Base-by-base conservation (phyloP, 2,888 invertebrate species). In the Dendrolimus houi region DNA sequence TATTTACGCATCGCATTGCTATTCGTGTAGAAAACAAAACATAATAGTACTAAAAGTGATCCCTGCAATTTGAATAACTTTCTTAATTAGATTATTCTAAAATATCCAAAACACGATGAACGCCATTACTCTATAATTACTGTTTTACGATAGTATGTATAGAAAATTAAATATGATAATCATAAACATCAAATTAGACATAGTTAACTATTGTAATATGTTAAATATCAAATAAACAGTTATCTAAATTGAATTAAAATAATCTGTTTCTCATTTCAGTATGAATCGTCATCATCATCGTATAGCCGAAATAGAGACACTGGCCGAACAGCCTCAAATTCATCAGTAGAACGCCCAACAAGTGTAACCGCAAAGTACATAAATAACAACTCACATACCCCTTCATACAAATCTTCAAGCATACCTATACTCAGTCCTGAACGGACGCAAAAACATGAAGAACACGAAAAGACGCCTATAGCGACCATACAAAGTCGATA, bases 361-460 rank as follows among this genome's bases (percentile, higher is more conserved):
- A 69, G 85, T 53, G 88, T 90, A 59, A 89, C 89, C 57, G 87
- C 89, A 52, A 90, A 89, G 67, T 90, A 90, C 62, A 79, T 84
- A 55, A 83, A 72, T 59, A 77, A 81, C 12, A 47, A 47, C 12
- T 47, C 47, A 9, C 47, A 47, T 12, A 83, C 87, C 13, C 82
- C 87, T 6, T 79, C 87, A 9, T 87, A 84, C 64, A 90, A 89
- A 62, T 81, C 87, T n/a, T 89, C 89, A n/a, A 89, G 87, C 66
- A 90, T 90, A 60, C 89, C 89, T 9, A 74, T 88, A 41, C 74
- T 87, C 42, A 72, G 73, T 54, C 66, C 82, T 52, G 90, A 91
- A 54, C 80, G 85, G n/a, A 69, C 78, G 1, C 55, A 61, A 9
- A 47, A 47, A 47, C 60, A 63, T 52, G 64, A 64, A 17, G 62